Evolutionary conservation across 2,888 invertebrate genomes (phyloP).

Genomic region (Schizaphis graminum): DNA sequence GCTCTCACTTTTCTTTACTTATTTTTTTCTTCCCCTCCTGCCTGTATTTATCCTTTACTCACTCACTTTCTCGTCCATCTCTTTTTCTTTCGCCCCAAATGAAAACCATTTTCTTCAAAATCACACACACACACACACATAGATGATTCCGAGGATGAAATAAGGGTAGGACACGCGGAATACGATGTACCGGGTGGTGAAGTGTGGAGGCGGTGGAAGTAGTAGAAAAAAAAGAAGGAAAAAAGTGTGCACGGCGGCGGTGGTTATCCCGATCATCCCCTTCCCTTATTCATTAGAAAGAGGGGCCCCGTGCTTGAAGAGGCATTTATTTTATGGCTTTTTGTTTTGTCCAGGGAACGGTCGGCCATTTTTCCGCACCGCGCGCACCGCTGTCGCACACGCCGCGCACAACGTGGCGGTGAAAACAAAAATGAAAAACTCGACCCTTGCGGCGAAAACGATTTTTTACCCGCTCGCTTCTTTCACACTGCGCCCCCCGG

Average conservation of each 20-base stretch:
- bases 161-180: slow-evolving; percentile 14
- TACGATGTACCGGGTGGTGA: not conserved
- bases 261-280: slow-evolving; percentile 59
- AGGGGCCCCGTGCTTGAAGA: slow-evolving; percentile 65
- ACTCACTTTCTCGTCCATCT: not conserved
- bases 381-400: not conserved
- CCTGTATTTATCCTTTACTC: not conserved
- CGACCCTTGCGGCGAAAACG: slow-evolving; percentile 65
- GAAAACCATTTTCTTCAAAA: slow-evolving; percentile 64
- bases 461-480: slow-evolving; percentile 66
- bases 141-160: slow-evolving; percentile 36
- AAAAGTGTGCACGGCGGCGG: slow-evolving; percentile 49
- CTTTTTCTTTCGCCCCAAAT: slow-evolving; percentile 25
- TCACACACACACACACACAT: slow-evolving; percentile 42
- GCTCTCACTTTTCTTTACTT: slow-evolving; percentile 52
- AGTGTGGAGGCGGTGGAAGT: not conserved
- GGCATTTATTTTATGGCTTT: slow-evolving; percentile 66
- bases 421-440: slow-evolving; percentile 66
- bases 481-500: slow-evolving; percentile 63
- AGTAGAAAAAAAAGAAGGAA: slow-evolving; percentile 31
- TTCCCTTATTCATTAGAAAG: slow-evolving; percentile 64
- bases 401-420: slow-evolving; percentile 27
- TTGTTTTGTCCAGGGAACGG: slow-evolving; percentile 65
- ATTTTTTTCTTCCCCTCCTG: slow-evolving; percentile 25
- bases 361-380: slow-evolving; percentile 64